phyloP scores from a whole-genome alignment of 2,797 vertebrate species.

The Remorina albescens region DNA sequence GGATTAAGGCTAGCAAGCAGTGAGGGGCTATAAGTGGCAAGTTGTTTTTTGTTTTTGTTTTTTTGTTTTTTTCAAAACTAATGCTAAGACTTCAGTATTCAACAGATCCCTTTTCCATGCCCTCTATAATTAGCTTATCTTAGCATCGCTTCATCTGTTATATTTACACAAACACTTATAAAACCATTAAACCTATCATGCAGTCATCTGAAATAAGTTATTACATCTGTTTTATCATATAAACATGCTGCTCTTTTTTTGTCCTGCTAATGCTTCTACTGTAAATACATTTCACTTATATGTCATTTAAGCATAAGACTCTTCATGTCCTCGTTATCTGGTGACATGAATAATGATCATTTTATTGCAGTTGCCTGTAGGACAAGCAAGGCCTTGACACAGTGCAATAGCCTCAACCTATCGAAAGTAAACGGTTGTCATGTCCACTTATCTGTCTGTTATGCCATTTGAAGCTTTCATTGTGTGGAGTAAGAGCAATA shows the following conservation, averaged over 20 bases:
- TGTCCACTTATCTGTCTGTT: conserved; percentile 56
- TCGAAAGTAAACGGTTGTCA: conserved; percentile 68
- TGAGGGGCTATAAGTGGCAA: conserved; percentile 76
- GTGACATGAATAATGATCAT: conserved; percentile 37
- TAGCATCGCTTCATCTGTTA: conserved; percentile 72
- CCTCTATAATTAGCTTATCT: conserved; percentile 75
- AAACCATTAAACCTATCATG: conserved; percentile 60
- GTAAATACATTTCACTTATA: conserved; percentile 7
- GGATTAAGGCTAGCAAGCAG: conserved; percentile 82
- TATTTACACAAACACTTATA: conserved; percentile 66
- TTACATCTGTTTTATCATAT: conserved; percentile 20
- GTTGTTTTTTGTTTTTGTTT: too few relatives aligned
- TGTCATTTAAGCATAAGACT: conserved; percentile 13
- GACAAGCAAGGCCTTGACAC: conserved; percentile 34
- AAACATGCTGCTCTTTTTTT: conserved; percentile 18
- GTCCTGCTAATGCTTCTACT: conserved; percentile 4
- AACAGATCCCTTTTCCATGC: conserved; percentile 80
- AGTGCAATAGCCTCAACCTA: conserved; percentile 46
- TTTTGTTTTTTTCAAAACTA: conserved; percentile 81
- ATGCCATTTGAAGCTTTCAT: conserved; percentile 53
- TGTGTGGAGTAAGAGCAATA: conserved; percentile 15
- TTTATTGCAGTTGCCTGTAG: conserved; percentile 32
- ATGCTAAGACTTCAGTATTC: conserved; percentile 82
- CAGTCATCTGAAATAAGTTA: conserved; percentile 57
- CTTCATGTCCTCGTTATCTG: conserved; percentile 46